Conservation (phyloP, 2,888 invertebrate genomes). For the Polylopha cassiicola region DNA sequence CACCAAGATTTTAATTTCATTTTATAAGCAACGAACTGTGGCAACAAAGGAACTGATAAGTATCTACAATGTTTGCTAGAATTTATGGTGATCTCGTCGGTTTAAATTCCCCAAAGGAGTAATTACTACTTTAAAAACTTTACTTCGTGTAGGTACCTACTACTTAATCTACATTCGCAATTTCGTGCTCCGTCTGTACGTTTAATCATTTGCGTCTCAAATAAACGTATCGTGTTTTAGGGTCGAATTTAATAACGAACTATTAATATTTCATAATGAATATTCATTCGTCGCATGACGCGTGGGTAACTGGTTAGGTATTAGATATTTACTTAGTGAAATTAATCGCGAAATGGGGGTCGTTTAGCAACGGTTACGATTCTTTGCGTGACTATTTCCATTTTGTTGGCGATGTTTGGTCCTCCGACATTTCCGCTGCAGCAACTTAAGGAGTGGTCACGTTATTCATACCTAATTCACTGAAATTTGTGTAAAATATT, state of each 20-base stretch:
- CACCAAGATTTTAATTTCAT: too few relatives aligned
- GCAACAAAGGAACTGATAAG: too few relatives aligned
- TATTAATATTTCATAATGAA: slow-evolving; percentile 15
- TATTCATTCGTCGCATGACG: slow-evolving; percentile 11
- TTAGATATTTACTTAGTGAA: slow-evolving; percentile 19
- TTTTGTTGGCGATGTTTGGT: slow-evolving; percentile 42
- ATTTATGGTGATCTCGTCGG: slow-evolving; percentile 10
- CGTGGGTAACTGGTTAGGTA: slow-evolving; percentile 5
- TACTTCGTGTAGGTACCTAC: slow-evolving; percentile 10
- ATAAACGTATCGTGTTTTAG: too few relatives aligned
- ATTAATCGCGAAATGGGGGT: slow-evolving; percentile 24
- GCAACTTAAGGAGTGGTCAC: slow-evolving; percentile 39
- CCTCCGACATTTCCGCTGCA: slow-evolving; percentile 42
- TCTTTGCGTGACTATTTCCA: slow-evolving; percentile 50
- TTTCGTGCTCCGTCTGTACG: too few relatives aligned
- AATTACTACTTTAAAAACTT: slow-evolving; percentile 15
- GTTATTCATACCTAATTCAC: slow-evolving; percentile 8
- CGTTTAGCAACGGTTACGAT: slow-evolving; percentile 26
- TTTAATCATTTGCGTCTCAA: too few relatives aligned
- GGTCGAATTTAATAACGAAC: too few relatives aligned
- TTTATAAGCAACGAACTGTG: too few relatives aligned
- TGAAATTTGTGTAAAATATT: slow-evolving; percentile 4
- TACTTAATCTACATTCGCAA: too few relatives aligned
- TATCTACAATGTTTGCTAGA: slow-evolving; percentile 4
- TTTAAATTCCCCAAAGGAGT: slow-evolving; percentile 21